Base-by-base conservation (phyloP, 2,888 invertebrate species). In the Crematogaster levior region DNA sequence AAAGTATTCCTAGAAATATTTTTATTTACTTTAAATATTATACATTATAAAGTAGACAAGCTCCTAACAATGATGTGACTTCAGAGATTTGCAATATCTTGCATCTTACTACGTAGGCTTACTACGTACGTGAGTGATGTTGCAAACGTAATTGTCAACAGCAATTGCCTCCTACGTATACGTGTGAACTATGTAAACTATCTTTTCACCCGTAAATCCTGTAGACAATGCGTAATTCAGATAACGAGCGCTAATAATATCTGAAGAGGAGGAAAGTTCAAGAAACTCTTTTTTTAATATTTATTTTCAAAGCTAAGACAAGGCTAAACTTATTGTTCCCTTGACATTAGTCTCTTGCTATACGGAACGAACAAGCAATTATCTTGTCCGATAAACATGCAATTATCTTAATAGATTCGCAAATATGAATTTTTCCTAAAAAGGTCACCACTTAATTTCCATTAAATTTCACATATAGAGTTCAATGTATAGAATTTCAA, bases 221-320 rank as follows among this genome's bases (percentile, higher is more conserved):
- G 61, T 48, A 66, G 65, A 65, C 75, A 75, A 75, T 65, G 40
- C n/a, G 7, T 40, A 51, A 65, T 51, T 75, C n/a, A 63, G 24
- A 46, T 15, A 53, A n/a, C n/a, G n/a, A 34, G 15, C 21, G 75
- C 53, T 51, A 65, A 51, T 65, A 65, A 65, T 74, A 51, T 46
- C 61, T 3, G 18, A 21, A 34, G 46, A 48, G 4, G 15, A 24
- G 70, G 10, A 37, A 53, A 53, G 70, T 53, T 70, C 37, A 73
- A 46, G 1, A 21, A 61, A 53, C n/a, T 6, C 30, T 43, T 43
- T 58, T 27, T 53, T 48, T 18, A 21, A 48, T 9, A 18, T 9
- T 37, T 34, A 30, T 51, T 18, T 30, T 48, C 60, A 21, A 15
- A 37, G 7, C 1, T 4, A 24, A 51, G 37, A 63, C 0, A 63